A percentile compares a stretch with the other conserved stretches of the same genome.
phyloP scores from a whole-genome alignment of 2,797 vertebrate species.

The Gambusia yucatana region DNA sequence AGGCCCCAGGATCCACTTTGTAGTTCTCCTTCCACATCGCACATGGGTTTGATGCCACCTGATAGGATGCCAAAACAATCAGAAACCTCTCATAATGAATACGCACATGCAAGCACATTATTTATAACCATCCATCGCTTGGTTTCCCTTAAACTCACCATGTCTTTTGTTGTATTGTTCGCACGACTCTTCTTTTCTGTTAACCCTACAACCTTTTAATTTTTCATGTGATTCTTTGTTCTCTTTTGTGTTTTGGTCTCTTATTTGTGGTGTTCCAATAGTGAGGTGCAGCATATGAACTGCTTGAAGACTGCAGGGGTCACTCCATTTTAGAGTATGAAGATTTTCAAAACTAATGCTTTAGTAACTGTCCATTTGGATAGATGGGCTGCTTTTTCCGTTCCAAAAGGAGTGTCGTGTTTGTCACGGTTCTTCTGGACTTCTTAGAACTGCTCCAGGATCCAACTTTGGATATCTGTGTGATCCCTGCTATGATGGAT shows the following conservation, averaged over 20 bases:
- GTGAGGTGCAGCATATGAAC: not conserved
- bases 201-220: slow-evolving; percentile 51
- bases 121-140: slow-evolving; percentile 54
- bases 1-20: slow-evolving; percentile 93
- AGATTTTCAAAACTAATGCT: not conserved
- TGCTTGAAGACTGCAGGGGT: not conserved
- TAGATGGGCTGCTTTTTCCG: not conserved
- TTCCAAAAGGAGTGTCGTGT: not conserved
- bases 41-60: slow-evolving; percentile 90
- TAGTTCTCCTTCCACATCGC: slow-evolving; percentile 90
- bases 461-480: not conserved
- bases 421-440: not conserved
- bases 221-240: slow-evolving; percentile 56
- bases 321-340: not conserved
- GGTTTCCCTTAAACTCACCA: slow-evolving; percentile 63
- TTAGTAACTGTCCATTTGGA: not conserved
- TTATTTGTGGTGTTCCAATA: slow-evolving; percentile 62
- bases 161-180: slow-evolving; percentile 73
- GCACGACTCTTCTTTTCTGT: slow-evolving; percentile 40
- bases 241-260: slow-evolving; percentile 57
- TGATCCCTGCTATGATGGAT: not conserved
- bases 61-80: slow-evolving; percentile 92
- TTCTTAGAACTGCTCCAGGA: not conserved
- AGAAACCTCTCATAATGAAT: slow-evolving; percentile 91
- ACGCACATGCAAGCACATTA: slow-evolving; percentile 78